Percentiles rank a stretch among this genome's conserved stretches.
phyloP scores from a whole-genome alignment of 2,113 vertebrate genomes.

The human region GRCh38 chr11:73817501-73818000 shows the following conservation, averaged over 20 bases:
- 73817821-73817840: no score
- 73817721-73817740: neutral
- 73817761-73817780: constrained; percentile 16
- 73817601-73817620: neutral
- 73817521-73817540: constrained; percentile 4
- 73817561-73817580: constrained; percentile 8
- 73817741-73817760: constrained; percentile 5
- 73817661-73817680: neutral
- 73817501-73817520: neutral
- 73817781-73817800: no score
- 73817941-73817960: no score
- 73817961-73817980: no score
- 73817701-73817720: neutral
- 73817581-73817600: neutral
- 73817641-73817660: neutral
- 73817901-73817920: no score
- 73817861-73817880: no score
- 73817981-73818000: no score
- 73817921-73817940: no score
- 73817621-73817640: constrained; percentile 22
- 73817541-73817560: neutral
- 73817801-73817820: no score
- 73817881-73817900: no score
- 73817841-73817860: no score
- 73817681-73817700: neutral